phyloP scores from a whole-genome alignment of 2,888 invertebrate species.

The Leptinotarsa haldemani region DNA sequence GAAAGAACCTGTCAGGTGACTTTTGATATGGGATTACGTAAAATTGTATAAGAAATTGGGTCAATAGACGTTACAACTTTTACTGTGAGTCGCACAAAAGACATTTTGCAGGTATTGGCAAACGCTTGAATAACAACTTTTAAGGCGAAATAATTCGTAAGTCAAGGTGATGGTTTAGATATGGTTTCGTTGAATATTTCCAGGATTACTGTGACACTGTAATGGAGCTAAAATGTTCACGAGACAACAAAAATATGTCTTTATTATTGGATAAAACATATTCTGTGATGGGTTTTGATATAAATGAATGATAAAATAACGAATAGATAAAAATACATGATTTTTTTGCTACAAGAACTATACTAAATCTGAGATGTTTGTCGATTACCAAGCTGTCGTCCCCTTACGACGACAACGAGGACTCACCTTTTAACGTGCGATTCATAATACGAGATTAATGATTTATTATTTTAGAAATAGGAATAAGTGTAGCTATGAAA shows the following conservation, averaged over 20 bases:
- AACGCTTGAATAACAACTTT: constrained; percentile 22
- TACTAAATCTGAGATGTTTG: too few relatives aligned
- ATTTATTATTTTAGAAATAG: too few relatives aligned
- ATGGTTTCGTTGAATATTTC: not conserved
- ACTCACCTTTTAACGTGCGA: too few relatives aligned
- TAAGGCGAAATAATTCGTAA: constrained; percentile 22
- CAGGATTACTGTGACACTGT: not conserved
- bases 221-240: not conserved
- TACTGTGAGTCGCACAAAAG: constrained; percentile 21
- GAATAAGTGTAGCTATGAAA: too few relatives aligned
- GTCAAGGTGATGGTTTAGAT: constrained; percentile 11
- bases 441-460: too few relatives aligned
- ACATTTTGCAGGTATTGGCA: constrained; percentile 27
- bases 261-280: too few relatives aligned
- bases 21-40: constrained; percentile 41
- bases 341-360: too few relatives aligned
- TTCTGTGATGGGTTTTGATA: too few relatives aligned
- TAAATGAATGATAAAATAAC: too few relatives aligned
- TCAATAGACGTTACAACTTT: constrained; percentile 37
- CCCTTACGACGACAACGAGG: too few relatives aligned
- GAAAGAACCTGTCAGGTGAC: constrained; percentile 36
- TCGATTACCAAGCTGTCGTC: too few relatives aligned
- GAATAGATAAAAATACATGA: too few relatives aligned
- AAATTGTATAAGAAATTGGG: constrained; percentile 44
- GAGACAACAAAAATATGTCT: not conserved